Base-by-base conservation (phyloP, 1,140 invertebrate species). In the Drosophila bipectinata region DNA sequence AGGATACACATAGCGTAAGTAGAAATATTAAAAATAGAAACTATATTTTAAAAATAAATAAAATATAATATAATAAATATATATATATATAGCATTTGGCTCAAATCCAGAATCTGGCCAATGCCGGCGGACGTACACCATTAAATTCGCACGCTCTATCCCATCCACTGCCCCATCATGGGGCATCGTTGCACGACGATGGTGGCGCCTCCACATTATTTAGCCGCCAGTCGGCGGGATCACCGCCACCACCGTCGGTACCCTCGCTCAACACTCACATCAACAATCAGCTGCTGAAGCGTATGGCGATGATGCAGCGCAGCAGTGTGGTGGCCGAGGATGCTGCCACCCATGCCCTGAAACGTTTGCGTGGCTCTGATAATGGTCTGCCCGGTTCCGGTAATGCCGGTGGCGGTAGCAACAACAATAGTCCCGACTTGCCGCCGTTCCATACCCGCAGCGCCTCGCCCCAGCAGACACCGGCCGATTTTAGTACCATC, bases 401-500 rank as follows among this genome's bases (percentile, higher is more conserved):
- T 1, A 55, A 39, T 21, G 69, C 72, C 4, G 66, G 62, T 4
- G 18, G 63, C 6, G 67, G 63, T 34, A 93, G 92, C 90, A 95
- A 94, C 90, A 94, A 94, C 82, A 94, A 94, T 85, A 95, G 94
- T 82, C 92, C 84, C 48, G 92, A 89, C 59, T 87, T 89, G 80
- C 83, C 77, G 28, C 72, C 69, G 32, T 45, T 88, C 8, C 90
- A 91, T 58, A 63, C 79, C 32, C 92, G 79, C 74, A 93, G 79
- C 82, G 77, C 79, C 77, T 91, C 93, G 51, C 93, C 93, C 8
- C 93, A 93, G 72, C 93, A 94, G 14, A 94, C 94, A 62, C 94
- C 95, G n/a, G 94, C 95, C 21, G 95, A 96, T 87, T 96, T 96
- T 90, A 96, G 95, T 34, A 95, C 95, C 74, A 95, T 94, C 91